Conservation (phyloP, 2,888 invertebrate genomes). For the Tryphoninae sp. region DNA sequence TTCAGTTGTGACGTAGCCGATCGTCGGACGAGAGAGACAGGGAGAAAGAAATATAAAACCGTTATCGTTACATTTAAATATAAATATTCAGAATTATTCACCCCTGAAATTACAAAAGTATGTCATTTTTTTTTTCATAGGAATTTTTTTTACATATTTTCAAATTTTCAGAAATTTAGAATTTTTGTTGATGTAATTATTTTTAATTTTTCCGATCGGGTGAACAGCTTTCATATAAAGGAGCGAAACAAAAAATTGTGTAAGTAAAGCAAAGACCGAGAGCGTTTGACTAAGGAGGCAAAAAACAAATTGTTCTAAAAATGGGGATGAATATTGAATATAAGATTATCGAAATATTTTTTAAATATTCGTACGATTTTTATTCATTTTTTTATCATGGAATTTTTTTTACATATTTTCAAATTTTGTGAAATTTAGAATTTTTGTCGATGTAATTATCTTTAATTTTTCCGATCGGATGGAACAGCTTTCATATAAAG, state of each 20-base stretch:
- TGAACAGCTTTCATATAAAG: too few relatives aligned
- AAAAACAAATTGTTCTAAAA: background rate
- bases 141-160: background rate
- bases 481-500: too few relatives aligned
- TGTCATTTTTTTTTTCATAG: background rate
- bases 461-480: too few relatives aligned
- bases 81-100: background rate
- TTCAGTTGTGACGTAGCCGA: background rate
- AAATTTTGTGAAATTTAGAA: background rate
- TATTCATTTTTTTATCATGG: background rate
- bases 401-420: background rate
- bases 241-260: too few relatives aligned
- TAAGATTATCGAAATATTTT: background rate
- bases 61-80: background rate
- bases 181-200: background rate
- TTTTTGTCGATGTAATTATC: background rate
- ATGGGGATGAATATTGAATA: background rate
- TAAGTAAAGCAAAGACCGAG: too few relatives aligned
- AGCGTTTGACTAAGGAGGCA: background rate
- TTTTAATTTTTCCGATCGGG: too few relatives aligned
- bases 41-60: background rate
- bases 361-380: background rate
- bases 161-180: background rate
- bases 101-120: background rate
- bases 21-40: background rate